phyloP scores from a whole-genome alignment of 2,113 vertebrate species.

The Bettongia penicillata region DNA sequence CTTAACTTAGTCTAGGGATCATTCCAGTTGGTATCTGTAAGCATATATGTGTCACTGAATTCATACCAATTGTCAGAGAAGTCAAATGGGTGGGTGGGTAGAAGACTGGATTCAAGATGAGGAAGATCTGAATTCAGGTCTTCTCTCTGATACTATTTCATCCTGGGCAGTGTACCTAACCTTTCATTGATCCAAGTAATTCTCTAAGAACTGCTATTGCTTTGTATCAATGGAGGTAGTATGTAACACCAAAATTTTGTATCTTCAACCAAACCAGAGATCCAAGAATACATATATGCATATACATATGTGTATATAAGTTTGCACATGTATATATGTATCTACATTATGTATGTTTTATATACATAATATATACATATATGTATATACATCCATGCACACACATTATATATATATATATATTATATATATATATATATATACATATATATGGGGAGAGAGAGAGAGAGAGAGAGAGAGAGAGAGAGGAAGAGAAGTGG shows the following conservation, averaged over 20 bases:
- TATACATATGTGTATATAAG: neutral
- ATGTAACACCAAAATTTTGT: neutral
- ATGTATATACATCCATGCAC: neutral
- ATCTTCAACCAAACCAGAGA: neutral
- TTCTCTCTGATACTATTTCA: neutral
- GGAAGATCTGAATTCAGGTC: neutral
- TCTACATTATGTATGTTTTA: too few species aligned
- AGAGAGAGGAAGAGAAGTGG: too few species aligned
- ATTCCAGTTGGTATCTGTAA: neutral
- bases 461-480: too few species aligned
- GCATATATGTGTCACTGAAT: neutral
- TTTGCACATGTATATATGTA: neutral
- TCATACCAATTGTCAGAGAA: neutral
- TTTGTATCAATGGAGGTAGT: neutral
- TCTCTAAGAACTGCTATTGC: neutral
- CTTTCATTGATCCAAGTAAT: neutral
- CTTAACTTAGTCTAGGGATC: neutral
- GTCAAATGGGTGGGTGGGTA: neutral
- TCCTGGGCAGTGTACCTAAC: neutral
- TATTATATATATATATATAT: neutral
- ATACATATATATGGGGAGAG: too few species aligned
- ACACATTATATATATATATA: too few species aligned
- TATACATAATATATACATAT: too few species aligned
- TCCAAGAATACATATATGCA: neutral
- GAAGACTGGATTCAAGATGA: neutral